These are phyloP conservation scores for Leptinotarsa defecta DNA, from an alignment of 1,140 invertebrate species.

Conservation along the genomic window DNA sequence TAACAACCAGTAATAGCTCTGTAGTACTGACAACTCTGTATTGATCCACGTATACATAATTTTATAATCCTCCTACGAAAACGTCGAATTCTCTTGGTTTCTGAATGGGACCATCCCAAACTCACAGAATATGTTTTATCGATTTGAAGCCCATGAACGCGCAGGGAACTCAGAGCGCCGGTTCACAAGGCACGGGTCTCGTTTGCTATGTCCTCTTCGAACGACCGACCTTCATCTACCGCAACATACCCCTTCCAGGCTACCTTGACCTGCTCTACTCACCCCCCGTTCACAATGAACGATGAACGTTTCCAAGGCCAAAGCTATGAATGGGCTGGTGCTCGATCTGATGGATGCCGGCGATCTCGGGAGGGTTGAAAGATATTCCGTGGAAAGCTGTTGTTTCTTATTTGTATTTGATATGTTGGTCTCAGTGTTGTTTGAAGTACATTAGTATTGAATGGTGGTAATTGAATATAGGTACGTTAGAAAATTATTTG, in stretches of 20 bases:
- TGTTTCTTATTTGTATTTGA: too few species aligned
- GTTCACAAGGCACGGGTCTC: background rate
- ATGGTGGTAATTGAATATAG: too few species aligned
- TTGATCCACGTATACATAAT: too few species aligned
- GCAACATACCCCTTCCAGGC: constrained; percentile 22
- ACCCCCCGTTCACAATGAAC: constrained; percentile 38
- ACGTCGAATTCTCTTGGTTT: too few species aligned
- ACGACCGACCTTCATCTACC: constrained; percentile 36
- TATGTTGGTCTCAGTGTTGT: too few species aligned
- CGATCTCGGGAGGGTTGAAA: too few species aligned
- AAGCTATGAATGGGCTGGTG: constrained; percentile 33
- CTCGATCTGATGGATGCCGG: background rate
- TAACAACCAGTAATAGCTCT: too few species aligned
- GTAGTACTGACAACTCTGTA: too few species aligned
- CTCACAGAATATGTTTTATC: background rate
- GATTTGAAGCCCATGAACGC: background rate
- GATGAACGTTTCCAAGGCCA: constrained; percentile 39
- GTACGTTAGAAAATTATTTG: too few species aligned
- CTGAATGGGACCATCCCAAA: background rate
- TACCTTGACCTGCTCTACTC: constrained; percentile 44
- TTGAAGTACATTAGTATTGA: too few species aligned
- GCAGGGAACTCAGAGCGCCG: background rate
- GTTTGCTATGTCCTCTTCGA: background rate
- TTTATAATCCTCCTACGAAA: too few species aligned
- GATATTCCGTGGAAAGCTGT: too few species aligned